Evolutionary conservation across 1,140 invertebrate genomes (phyloP).

Genomic region (Drosophila virilis): DNA sequence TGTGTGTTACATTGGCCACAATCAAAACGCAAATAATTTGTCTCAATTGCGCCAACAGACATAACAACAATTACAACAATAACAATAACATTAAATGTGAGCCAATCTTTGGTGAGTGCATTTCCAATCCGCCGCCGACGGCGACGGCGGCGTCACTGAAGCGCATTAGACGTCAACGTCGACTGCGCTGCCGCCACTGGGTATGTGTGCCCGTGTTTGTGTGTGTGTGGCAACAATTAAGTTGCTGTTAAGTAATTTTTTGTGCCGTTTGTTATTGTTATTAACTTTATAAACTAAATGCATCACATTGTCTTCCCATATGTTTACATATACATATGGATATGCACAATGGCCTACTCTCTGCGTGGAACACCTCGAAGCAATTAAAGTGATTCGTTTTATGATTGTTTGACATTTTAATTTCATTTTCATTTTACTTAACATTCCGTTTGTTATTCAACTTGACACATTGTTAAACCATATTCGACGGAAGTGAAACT

Average conservation of each 20-base stretch:
- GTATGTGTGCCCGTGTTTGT: constrained; percentile 26
- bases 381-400: constrained; percentile 43
- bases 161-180: constrained; percentile 51
- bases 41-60: constrained; percentile 64
- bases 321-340: not conserved
- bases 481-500: constrained; percentile 38
- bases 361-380: constrained; percentile 9
- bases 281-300: constrained; percentile 51
- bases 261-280: constrained; percentile 49
- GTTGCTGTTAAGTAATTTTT: constrained; percentile 71
- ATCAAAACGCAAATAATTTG: constrained; percentile 74
- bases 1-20: constrained; percentile 29
- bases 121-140: constrained; percentile 46
- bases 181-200: constrained; percentile 25
- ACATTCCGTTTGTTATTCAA: constrained; percentile 43
- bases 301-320: not conserved
- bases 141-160: constrained; percentile 63
- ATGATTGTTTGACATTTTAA: constrained; percentile 35
- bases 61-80: constrained; percentile 42
- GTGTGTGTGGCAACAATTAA: constrained; percentile 73
- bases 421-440: constrained; percentile 31
- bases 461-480: constrained; percentile 24
- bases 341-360: constrained; percentile 43
- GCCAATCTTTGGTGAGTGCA: constrained; percentile 51
- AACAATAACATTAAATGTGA: constrained; percentile 29